Evolutionary conservation across 37 sponge, comb jelly and placozoan genomes (phyloP).

Genomic region (Dysidea cf. avara): DNA sequence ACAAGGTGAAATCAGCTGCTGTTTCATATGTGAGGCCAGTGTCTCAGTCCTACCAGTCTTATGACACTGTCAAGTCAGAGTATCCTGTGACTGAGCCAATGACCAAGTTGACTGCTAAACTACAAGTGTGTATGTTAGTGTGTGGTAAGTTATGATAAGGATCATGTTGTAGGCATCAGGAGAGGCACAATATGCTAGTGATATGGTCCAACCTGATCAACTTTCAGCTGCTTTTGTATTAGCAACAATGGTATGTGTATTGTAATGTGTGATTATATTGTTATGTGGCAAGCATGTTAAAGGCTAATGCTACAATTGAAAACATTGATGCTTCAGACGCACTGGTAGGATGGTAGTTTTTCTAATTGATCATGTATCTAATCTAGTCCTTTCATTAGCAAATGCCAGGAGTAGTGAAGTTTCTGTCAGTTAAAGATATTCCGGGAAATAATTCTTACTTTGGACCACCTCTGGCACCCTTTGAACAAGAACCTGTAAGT

Average conservation of each 20-base stretch:
- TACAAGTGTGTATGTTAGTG: slow-evolving; percentile 17
- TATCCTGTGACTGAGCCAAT: slow-evolving; percentile 36
- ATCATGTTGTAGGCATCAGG: slow-evolving; percentile 63
- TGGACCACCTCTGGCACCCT: too few relatives aligned
- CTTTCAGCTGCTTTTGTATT: slow-evolving; percentile 76
- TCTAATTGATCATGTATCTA: not conserved
- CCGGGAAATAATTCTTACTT: too few relatives aligned
- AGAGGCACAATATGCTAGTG: slow-evolving; percentile 78
- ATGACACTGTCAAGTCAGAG: too few relatives aligned
- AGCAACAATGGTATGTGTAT: slow-evolving; percentile 39
- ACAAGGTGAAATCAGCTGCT: slow-evolving; percentile 58
- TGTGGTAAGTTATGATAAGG: not conserved
- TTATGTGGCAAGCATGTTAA: too few relatives aligned
- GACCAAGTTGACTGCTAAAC: slow-evolving; percentile 34
- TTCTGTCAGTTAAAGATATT: slow-evolving; percentile 67
- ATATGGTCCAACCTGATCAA: slow-evolving; percentile 56
- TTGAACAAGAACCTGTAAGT: too few relatives aligned
- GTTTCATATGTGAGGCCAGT: slow-evolving; percentile 56
- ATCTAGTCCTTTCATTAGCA: slow-evolving; percentile 16
- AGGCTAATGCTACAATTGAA: too few relatives aligned
- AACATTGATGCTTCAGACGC: slow-evolving; percentile 39
- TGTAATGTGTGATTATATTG: not conserved
- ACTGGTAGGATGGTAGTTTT: slow-evolving; percentile 15
- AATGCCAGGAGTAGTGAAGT: slow-evolving; percentile 69
- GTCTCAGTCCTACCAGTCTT: slow-evolving; percentile 54